phyloP scores from a whole-genome alignment of 2,113 vertebrate species.

The Sphaerodactylus townsendi region DNA sequence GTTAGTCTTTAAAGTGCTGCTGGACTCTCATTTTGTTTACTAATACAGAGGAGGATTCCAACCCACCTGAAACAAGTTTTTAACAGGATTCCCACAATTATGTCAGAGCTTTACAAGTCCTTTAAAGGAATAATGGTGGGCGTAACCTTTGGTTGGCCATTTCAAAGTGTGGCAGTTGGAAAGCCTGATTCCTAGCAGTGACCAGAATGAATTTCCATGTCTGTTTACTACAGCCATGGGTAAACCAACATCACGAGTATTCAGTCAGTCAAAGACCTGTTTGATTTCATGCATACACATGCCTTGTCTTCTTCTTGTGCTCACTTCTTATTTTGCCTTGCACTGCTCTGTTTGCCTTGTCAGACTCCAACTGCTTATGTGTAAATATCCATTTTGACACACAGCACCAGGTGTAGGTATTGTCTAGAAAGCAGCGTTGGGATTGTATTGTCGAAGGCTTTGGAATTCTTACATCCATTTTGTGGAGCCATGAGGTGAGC shows the following conservation, averaged over 20 bases:
- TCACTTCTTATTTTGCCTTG: background rate
- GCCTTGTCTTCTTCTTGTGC: background rate
- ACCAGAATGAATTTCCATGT: background rate
- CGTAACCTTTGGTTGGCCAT: too few species aligned
- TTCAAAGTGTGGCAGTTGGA: too few species aligned
- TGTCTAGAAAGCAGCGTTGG: background rate
- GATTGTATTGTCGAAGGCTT: too few species aligned
- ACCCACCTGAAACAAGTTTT: too few species aligned
- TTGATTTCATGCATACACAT: background rate
- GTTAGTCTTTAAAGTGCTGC: too few species aligned
- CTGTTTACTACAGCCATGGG: background rate
- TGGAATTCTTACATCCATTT: background rate
- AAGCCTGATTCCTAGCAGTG: too few species aligned
- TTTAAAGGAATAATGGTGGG: too few species aligned
- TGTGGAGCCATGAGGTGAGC: background rate
- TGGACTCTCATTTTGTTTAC: too few species aligned
- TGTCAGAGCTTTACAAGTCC: too few species aligned
- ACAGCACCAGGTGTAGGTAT: background rate
- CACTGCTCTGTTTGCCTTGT: background rate
- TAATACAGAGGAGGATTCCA: too few species aligned
- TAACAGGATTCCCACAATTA: too few species aligned
- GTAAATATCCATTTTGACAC: background rate
- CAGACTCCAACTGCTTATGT: background rate
- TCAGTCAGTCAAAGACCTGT: background rate
- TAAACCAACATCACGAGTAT: background rate